A percentile compares a stretch with the other conserved stretches of the same genome.
Conservation (phyloP, 2,113 vertebrate species). For the Leptocoma aspasia region DNA sequence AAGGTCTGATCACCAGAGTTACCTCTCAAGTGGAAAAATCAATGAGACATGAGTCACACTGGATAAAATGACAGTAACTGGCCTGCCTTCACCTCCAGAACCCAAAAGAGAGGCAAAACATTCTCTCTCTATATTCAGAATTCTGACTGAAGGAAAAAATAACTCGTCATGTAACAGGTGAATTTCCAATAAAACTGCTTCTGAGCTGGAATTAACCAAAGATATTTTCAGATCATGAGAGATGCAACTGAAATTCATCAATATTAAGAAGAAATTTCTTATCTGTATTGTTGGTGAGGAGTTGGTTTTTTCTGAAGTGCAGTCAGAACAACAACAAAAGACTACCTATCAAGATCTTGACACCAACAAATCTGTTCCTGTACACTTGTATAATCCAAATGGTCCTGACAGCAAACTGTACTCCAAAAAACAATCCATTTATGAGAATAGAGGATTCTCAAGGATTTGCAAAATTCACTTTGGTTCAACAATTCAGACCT, state of each 20-base stretch:
- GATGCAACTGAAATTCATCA: background rate
- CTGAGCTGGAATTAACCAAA: background rate
- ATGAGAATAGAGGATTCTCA: background rate
- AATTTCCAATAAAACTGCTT: background rate
- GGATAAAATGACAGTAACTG: background rate
- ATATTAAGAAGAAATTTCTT: background rate
- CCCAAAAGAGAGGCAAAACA: background rate
- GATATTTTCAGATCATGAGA: background rate
- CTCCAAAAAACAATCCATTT: background rate
- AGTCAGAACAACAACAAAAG: background rate
- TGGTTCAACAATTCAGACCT: background rate
- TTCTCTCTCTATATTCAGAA: background rate
- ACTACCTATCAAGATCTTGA: background rate
- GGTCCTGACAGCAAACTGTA: background rate
- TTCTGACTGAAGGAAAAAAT: background rate
- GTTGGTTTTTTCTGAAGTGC: background rate
- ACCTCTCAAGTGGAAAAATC: constrained; percentile 24
- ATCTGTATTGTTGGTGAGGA: background rate
- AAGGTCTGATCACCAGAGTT: background rate
- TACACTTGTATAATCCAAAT: background rate
- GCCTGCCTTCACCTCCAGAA: background rate
- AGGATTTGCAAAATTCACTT: background rate
- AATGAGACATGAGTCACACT: background rate
- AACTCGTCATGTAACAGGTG: background rate
- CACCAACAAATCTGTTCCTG: background rate